These are phyloP conservation scores for Macropodus opercularis DNA, from an alignment of 2,797 vertebrate species.

Conservation along the genomic window DNA sequence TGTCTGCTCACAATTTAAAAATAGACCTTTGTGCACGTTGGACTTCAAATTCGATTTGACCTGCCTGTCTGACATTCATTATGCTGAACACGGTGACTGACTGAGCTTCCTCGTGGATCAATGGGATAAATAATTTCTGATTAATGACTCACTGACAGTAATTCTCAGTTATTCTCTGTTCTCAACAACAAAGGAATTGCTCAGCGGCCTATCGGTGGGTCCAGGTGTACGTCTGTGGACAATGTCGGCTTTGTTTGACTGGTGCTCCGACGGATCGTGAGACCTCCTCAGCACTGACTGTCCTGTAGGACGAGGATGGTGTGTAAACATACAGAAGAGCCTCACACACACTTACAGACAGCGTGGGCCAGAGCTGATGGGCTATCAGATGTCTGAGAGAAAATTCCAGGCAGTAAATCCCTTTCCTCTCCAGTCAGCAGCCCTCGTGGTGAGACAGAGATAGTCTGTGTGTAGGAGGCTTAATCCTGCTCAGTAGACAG, in stretches of 20 bases:
- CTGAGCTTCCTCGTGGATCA: conserved; percentile 1
- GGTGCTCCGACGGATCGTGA: conserved; percentile 14
- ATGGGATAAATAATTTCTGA: conserved; percentile 6
- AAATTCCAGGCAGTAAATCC: conserved; percentile 59
- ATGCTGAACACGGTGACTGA: too few species aligned
- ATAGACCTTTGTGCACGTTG: not conserved
- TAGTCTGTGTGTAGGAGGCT: conserved; percentile 22
- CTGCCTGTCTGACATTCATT: too few species aligned
- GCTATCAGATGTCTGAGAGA: conserved; percentile 53
- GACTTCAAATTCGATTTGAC: conserved; percentile 17
- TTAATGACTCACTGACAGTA: conserved; percentile 4
- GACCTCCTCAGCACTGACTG: conserved; percentile 15
- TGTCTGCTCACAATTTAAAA: not conserved
- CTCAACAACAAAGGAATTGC: conserved; percentile 16
- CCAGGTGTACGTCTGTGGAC: conserved; percentile 39
- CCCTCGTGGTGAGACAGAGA: conserved; percentile 21
- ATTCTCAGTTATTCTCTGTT: not conserved
- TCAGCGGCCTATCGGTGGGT: conserved; percentile 18
- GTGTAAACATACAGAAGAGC: conserved; percentile 8
- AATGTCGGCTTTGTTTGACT: conserved; percentile 54
- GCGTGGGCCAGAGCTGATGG: conserved; percentile 18
- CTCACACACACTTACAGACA: conserved; percentile 23
- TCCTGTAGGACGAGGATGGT: conserved; percentile 2
- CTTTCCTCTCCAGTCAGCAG: conserved; percentile 6
- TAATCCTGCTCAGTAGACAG: not conserved